These are phyloP conservation scores for Capitulum mitella DNA, from an alignment of 2,888 invertebrate species.

Conservation along the genomic window DNA sequence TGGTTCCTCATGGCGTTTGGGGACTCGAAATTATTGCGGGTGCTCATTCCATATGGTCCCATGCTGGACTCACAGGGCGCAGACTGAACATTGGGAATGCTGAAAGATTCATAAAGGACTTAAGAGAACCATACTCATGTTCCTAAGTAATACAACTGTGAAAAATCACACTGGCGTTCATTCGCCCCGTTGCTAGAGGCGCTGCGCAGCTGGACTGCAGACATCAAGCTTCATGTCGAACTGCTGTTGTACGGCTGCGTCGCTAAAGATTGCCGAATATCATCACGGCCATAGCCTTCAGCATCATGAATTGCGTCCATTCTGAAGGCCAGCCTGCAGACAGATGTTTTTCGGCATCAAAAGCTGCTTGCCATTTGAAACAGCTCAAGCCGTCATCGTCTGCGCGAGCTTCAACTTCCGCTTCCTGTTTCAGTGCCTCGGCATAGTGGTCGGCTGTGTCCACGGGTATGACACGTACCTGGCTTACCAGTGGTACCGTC, in stretches of 20 bases:
- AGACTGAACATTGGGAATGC: no score
- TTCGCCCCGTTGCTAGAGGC: no score
- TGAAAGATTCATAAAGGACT: no score
- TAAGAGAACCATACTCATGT: no score
- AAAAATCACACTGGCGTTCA: no score
- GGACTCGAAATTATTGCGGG: no score
- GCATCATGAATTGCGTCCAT: not conserved
- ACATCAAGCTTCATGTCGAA: not conserved
- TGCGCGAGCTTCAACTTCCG: not conserved
- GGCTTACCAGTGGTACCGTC: conserved; percentile 53
- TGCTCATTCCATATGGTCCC: no score
- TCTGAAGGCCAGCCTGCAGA: not conserved
- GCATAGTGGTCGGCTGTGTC: conserved; percentile 63
- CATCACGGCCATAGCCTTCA: not conserved
- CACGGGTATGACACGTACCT: conserved; percentile 73
- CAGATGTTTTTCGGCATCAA: not conserved
- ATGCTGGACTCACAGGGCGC: no score
- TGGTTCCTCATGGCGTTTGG: no score
- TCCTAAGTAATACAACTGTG: no score
- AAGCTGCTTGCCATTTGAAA: not conserved
- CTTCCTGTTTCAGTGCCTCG: conserved; percentile 61
- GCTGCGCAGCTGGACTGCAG: no score
- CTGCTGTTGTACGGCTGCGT: not conserved
- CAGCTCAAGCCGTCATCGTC: not conserved
- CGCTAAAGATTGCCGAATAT: not conserved